Evolutionary conservation across 2,113 vertebrate species (phyloP).

Genomic region (Acanthochromis polyacanthus): DNA sequence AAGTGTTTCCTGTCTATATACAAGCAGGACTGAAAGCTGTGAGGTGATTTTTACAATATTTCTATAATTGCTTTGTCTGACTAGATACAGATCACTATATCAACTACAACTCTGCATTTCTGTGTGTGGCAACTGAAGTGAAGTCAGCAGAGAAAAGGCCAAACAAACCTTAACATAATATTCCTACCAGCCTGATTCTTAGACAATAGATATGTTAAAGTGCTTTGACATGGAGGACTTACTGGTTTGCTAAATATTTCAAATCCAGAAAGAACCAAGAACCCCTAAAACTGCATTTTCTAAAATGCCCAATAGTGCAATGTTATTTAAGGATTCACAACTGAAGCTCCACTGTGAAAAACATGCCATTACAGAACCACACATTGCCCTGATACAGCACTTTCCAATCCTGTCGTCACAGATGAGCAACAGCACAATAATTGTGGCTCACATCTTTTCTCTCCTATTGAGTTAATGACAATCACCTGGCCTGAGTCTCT

Average conservation of each 20-base stretch:
- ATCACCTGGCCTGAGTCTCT: constrained; percentile 25
- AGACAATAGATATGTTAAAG: not conserved
- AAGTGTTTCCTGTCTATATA: not conserved
- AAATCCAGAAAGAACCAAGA: not conserved
- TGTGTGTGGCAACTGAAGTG: too few relatives aligned
- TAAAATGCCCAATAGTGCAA: too few relatives aligned
- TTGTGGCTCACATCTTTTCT: constrained; percentile 30
- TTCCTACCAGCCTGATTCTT: too few relatives aligned
- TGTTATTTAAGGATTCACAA: too few relatives aligned
- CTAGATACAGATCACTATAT: constrained; percentile 1
- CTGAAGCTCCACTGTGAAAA: constrained; percentile 5
- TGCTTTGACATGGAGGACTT: not conserved
- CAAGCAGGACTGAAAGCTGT: not conserved
- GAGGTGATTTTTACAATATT: too few relatives aligned
- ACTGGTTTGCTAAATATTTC: not conserved
- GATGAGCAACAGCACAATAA: constrained; percentile 30
- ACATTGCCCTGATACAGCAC: constrained; percentile 25
- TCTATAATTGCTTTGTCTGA: too few relatives aligned
- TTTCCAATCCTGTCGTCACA: constrained; percentile 27
- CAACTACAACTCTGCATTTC: too few relatives aligned
- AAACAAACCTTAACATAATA: too few relatives aligned
- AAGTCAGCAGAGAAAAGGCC: too few relatives aligned
- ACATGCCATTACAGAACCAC: constrained; percentile 1
- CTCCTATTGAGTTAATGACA: constrained; percentile 30
- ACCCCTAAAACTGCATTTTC: too few relatives aligned